These are phyloP conservation scores for Silurus meridionalis DNA, from an alignment of 2,113 vertebrate species.

Conservation along the genomic window DNA sequence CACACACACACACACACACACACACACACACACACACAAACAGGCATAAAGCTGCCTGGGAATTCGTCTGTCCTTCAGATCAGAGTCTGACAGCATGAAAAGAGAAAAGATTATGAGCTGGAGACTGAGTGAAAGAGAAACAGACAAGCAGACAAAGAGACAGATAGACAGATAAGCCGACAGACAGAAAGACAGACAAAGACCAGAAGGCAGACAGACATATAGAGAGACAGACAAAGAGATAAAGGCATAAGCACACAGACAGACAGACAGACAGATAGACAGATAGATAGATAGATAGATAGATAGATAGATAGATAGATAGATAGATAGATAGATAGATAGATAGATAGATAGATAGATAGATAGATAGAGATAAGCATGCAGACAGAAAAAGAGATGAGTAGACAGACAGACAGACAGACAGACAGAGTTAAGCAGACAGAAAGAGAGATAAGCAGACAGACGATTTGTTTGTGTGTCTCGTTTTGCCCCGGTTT, in stretches of 20 bases:
- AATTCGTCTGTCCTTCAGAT: conserved; percentile 11
- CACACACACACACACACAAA: conserved; percentile 33
- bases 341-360: not conserved
- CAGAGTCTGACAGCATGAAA: conserved; percentile 28
- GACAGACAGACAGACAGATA: not conserved
- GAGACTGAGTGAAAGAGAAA: not conserved
- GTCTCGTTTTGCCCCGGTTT: not conserved
- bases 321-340: not conserved
- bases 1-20: conserved; percentile 20
- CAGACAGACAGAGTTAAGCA: too few species aligned
- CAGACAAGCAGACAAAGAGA: not conserved
- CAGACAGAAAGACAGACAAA: not conserved
- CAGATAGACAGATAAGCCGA: not conserved
- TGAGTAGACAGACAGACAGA: too few species aligned
- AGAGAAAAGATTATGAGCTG: not conserved
- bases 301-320: not conserved
- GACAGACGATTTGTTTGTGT: too few species aligned
- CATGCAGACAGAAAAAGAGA: not conserved
- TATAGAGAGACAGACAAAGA: not conserved
- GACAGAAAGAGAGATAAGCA: too few species aligned
- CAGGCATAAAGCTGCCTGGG: conserved; percentile 36
- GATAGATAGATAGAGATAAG: too few species aligned
- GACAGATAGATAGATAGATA: not conserved
- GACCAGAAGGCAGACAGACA: not conserved
- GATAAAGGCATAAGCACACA: not conserved